A percentile compares a stretch with the other conserved stretches of the same genome.
Evolutionary conservation across 2,113 vertebrate genomes (phyloP).

Genomic region (Epinephelus cyanopodus): DNA sequence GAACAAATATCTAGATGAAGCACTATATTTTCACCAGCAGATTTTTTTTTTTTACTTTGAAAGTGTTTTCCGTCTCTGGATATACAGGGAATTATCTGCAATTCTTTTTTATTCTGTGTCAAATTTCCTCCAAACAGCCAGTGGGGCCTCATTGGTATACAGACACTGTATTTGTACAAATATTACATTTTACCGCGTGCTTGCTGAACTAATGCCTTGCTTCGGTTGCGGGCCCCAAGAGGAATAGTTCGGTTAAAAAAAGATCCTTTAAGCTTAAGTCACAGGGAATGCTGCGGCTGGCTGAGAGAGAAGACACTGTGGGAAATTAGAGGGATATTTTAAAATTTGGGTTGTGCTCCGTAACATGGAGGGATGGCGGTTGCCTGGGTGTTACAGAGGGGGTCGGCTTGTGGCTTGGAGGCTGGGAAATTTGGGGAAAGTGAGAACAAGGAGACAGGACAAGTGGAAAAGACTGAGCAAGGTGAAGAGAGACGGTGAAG

Average conservation of each 20-base stretch:
- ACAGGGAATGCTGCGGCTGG: conserved; percentile 4
- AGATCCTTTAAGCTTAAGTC: conserved; percentile 51
- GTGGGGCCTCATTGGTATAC: conserved; percentile 47
- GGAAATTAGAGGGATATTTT: conserved; percentile 50
- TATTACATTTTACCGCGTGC: conserved; percentile 44
- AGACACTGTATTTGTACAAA: conserved; percentile 50
- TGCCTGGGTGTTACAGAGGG: conserved; percentile 5
- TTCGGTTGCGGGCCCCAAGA: conserved; percentile 39
- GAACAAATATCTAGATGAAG: neutral
- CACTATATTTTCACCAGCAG: neutral
- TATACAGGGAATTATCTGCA: conserved; percentile 1
- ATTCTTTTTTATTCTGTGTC: conserved; percentile 34
- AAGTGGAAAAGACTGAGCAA: conserved; percentile 4
- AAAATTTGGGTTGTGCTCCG: conserved; percentile 28
- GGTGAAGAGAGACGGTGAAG: too few species aligned
- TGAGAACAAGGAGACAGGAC: conserved; percentile 26
- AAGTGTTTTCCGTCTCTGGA: conserved; percentile 13
- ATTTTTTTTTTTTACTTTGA: conserved; percentile 19
- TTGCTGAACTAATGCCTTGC: conserved; percentile 56
- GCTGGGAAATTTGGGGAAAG: conserved; percentile 20
- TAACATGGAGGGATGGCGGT: conserved; percentile 1
- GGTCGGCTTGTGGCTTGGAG: conserved; percentile 13
- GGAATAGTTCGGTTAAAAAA: conserved; percentile 40
- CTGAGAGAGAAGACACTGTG: conserved; percentile 9
- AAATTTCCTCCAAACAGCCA: conserved; percentile 38